phyloP scores from a whole-genome alignment of 1,140 invertebrate species.

The Microvelia longipes region DNA sequence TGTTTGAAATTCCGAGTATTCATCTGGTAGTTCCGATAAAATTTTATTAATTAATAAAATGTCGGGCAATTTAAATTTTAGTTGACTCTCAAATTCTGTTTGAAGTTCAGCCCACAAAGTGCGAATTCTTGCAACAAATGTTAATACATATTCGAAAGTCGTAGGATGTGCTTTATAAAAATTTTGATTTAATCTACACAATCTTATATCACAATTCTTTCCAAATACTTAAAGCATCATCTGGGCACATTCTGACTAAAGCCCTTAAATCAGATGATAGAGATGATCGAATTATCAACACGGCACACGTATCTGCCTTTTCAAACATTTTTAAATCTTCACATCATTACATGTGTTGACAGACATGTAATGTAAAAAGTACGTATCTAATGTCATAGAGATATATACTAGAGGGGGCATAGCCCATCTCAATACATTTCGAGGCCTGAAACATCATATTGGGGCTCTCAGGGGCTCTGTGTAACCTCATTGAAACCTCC shows the following conservation, averaged over 20 bases:
- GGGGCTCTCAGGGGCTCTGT: too few relatives aligned
- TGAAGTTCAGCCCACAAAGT: neutral
- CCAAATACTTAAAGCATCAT: neutral
- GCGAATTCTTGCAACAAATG: neutral
- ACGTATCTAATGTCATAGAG: too few relatives aligned
- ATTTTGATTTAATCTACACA: neutral
- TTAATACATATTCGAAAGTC: neutral
- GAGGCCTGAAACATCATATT: too few relatives aligned
- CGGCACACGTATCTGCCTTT: neutral
- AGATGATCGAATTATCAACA: neutral
- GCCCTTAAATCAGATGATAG: neutral
- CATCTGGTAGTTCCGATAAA: neutral
- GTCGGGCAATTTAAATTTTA: neutral
- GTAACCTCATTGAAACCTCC: too few relatives aligned
- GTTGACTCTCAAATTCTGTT: neutral
- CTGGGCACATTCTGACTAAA: neutral
- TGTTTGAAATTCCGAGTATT: neutral
- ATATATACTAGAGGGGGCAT: too few relatives aligned
- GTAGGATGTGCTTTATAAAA: neutral
- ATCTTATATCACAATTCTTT: neutral
- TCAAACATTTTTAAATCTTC: neutral
- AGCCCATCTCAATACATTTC: too few relatives aligned
- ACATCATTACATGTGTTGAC: neutral
- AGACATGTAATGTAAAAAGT: too few relatives aligned
- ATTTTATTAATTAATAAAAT: neutral